These are phyloP conservation scores for Nothocercus nigrocapillus DNA, from an alignment of 2,113 vertebrate species.

Conservation along the genomic window DNA sequence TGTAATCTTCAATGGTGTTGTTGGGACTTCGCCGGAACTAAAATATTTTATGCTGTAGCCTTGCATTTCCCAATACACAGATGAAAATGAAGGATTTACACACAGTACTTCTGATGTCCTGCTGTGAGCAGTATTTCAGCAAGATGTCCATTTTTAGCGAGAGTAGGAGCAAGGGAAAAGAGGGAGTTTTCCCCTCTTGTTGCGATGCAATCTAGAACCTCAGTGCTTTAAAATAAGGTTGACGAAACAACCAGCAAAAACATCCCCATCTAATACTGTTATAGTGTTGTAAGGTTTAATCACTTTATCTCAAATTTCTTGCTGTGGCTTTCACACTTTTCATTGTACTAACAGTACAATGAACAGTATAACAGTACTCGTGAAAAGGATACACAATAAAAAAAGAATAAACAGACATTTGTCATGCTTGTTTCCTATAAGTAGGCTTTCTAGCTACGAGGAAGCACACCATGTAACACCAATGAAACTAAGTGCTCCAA, in stretches of 20 bases:
- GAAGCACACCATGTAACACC: neutral
- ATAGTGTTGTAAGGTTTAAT: neutral
- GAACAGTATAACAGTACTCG: neutral
- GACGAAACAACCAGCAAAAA: neutral
- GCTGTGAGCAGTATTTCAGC: neutral
- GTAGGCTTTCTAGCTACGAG: neutral
- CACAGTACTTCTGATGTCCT: neutral
- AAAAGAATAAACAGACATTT: neutral
- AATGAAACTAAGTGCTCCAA: rapidly evolving
- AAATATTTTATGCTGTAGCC: neutral
- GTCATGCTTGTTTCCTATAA: neutral
- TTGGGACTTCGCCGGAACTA: neutral
- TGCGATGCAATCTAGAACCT: neutral
- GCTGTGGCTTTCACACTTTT: neutral
- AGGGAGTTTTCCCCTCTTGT: neutral
- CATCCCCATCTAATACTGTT: neutral
- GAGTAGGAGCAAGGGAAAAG: neutral
- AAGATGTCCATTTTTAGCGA: neutral
- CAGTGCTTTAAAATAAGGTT: neutral
- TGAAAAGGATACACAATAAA: rapidly evolving
- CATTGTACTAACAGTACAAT: neutral
- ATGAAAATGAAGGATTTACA: conserved; percentile 14
- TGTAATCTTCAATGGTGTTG: conserved; percentile 16
- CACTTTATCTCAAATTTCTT: neutral
- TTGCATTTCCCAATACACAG: neutral